Conservation (phyloP, 2,888 invertebrate genomes). For the Spodoptera littoralis region DNA sequence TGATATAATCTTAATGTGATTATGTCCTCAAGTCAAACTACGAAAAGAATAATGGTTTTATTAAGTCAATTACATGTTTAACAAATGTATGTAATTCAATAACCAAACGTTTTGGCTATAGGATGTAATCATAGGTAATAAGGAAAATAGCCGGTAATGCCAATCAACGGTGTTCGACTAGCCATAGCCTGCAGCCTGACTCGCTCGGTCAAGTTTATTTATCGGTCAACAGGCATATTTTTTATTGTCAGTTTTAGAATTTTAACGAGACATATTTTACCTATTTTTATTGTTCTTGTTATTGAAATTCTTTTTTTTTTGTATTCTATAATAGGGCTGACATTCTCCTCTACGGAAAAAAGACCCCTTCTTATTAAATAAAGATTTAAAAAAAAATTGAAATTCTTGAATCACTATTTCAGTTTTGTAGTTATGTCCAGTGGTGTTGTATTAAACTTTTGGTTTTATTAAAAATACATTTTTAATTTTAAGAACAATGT, state of each 20-base stretch:
- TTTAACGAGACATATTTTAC: not conserved
- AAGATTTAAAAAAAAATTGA: no score
- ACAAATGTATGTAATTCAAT: conserved; percentile 52
- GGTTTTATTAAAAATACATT: no score
- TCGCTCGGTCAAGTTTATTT: conserved; percentile 20
- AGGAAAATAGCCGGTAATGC: conserved; percentile 41
- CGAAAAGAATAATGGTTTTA: conserved; percentile 41
- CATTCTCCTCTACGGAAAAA: no score
- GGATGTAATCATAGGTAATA: conserved; percentile 47
- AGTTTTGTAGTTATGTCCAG: no score
- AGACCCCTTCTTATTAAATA: no score
- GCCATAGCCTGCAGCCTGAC: conserved; percentile 34
- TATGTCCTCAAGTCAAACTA: conserved; percentile 44
- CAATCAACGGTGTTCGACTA: conserved; percentile 17
- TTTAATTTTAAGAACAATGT: no score
- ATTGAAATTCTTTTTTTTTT: no score
- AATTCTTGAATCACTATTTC: no score
- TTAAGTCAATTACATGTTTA: conserved; percentile 48
- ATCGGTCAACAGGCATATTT: conserved; percentile 17
- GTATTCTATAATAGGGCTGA: no score
- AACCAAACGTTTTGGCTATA: conserved; percentile 41
- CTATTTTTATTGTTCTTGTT: no score
- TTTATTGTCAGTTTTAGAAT: conserved; percentile 1
- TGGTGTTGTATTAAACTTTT: no score
- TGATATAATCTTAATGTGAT: conserved; percentile 19